Evolutionary conservation across 2,888 invertebrate species (phyloP).

Genomic region (Nemapogon koenigi): DNA sequence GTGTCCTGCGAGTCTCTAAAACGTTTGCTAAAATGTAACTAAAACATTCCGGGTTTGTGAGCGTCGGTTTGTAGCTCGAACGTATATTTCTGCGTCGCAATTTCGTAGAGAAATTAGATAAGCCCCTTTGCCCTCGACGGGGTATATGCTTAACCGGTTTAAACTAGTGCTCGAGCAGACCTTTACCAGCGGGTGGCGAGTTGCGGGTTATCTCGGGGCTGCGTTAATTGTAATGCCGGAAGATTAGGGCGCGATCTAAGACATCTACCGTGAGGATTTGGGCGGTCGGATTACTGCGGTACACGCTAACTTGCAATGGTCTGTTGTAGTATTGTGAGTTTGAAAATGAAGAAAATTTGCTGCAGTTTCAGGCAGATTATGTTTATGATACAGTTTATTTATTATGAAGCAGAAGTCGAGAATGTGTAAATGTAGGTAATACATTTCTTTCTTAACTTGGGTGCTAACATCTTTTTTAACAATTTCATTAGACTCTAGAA

Average conservation of each 20-base stretch:
- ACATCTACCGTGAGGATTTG: conserved; percentile 21
- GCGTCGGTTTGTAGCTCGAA: background rate
- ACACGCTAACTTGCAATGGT: too few species aligned
- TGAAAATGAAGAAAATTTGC: background rate
- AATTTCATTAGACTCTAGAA: too few species aligned
- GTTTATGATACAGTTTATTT: too few species aligned
- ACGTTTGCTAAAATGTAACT: too few species aligned
- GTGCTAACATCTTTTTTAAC: too few species aligned
- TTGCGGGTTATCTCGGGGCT: conserved; percentile 57
- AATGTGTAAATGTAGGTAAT: too few species aligned
- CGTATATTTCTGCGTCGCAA: conserved; percentile 7
- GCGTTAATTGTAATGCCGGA: conserved; percentile 62
- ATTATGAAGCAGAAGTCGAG: too few species aligned
- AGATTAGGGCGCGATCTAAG: conserved; percentile 55
- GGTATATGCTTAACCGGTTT: conserved; percentile 55
- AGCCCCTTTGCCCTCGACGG: conserved; percentile 45
- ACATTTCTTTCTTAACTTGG: too few species aligned
- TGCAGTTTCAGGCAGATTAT: too few species aligned
- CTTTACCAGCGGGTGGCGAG: conserved; percentile 61
- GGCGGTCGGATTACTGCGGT: conserved; percentile 25
- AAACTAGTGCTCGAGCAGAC: conserved; percentile 50
- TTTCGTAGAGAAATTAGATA: conserved; percentile 54
- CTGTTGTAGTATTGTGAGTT: too few species aligned
- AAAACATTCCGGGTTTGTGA: too few species aligned
- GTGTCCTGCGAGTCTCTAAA: conserved; percentile 26